Evolutionary conservation across 2,113 vertebrate genomes (phyloP).

Genomic region (Plecturocebus donacophilus): DNA sequence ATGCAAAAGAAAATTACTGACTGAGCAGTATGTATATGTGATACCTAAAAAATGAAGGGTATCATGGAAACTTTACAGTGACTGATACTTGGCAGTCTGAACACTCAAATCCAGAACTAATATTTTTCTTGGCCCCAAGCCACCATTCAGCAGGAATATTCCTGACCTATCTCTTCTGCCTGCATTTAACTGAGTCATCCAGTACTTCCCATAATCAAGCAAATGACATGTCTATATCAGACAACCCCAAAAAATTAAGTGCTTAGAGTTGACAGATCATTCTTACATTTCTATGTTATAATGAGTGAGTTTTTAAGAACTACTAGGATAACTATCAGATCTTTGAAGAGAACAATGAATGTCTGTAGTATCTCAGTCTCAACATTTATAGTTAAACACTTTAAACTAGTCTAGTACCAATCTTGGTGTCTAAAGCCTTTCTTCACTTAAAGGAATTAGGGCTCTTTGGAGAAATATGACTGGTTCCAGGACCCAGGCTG

Average conservation of each 20-base stretch:
- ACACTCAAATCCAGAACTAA: not conserved
- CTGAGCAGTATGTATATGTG: not conserved
- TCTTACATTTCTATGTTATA: not conserved
- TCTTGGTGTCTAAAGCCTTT: not conserved
- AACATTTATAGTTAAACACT: not conserved
- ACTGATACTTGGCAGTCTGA: slow-evolving; percentile 35
- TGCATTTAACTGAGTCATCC: not conserved
- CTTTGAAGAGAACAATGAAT: not conserved
- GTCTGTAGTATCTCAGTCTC: not conserved
- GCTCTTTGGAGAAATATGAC: not conserved
- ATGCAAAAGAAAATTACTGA: not conserved
- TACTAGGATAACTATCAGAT: not conserved
- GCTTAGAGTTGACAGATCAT: not conserved
- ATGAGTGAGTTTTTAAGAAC: not conserved
- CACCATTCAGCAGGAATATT: slow-evolving; percentile 38
- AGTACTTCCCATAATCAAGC: not conserved
- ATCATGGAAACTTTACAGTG: not conserved
- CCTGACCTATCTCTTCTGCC: slow-evolving; percentile 30
- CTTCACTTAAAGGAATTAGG: not conserved
- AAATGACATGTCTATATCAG: not conserved
- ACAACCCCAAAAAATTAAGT: not conserved
- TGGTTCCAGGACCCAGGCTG: not conserved
- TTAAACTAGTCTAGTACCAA: not conserved
- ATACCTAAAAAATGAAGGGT: not conserved
- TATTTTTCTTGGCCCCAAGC: slow-evolving; percentile 42